Base-by-base conservation (phyloP, 2,113 vertebrate genomes). In the Plecotus auritus region DNA sequence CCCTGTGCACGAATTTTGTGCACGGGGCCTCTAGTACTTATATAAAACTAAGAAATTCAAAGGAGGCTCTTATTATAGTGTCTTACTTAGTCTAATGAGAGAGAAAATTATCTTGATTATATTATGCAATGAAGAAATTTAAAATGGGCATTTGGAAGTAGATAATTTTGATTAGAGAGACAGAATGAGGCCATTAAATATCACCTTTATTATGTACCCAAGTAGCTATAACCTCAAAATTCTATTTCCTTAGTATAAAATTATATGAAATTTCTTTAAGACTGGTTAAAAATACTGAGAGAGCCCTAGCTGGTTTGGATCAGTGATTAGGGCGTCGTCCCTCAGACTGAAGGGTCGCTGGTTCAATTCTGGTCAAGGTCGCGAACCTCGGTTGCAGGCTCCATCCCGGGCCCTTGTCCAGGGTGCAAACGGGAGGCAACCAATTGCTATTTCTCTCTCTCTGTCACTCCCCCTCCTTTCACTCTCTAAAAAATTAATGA, bases 121-220 rank as follows among this genome's bases (percentile, higher is more conserved):
- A 88, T 78, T 94, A 91, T 72, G 77, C 45, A 93, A 83, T 35
- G 35, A 90, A 61, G 78, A 70, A 59, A 93, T 64, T 88, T 78
- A 64, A 96, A 93, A 64, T 77, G 20, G 28, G 72, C 61, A 95
- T 92, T 82, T 92, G 18, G 82, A 97, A 67, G 49, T 22, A 78
- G 51, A 72, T 77, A 66, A 94, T 92, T 92, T 95, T 97, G 85
- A 94, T 82, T 78, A 95, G 42, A 92, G 40, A 90, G 59, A 95
- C 22, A 96, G 47, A 96, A 93, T 85, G 93, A 96, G 47, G 20
- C 30, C 89, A 90, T 85, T 92, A 97, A 95, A 85, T 78, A 82
- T 13, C 35, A 88, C 77, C 59, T 91, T 95, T 90, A 95, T 94
- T 94, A 95, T 56, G 28, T 81, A 69, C 28, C 30, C 3, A 72